phyloP scores from a whole-genome alignment of 2,888 invertebrate species.

The Hetaerina titia region DNA sequence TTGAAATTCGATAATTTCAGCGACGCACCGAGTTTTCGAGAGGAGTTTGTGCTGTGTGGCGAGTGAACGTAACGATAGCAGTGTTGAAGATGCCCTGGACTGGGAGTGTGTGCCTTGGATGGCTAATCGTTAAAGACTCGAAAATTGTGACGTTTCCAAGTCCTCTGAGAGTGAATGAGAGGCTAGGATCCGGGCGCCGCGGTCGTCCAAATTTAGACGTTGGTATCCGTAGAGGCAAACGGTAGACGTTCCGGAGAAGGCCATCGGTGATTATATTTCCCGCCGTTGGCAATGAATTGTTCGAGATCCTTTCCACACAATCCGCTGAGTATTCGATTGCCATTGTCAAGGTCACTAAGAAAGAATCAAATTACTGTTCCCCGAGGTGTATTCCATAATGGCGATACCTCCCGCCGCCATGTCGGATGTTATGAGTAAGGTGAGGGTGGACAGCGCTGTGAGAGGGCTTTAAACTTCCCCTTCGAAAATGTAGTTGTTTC shows the following conservation, averaged over 20 bases:
- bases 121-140: background rate
- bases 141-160: conserved; percentile 14
- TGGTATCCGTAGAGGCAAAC: conserved; percentile 16
- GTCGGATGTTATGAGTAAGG: conserved; percentile 31
- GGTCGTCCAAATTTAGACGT: conserved; percentile 64
- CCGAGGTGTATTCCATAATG: conserved; percentile 43
- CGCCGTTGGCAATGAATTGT: conserved; percentile 55
- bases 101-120: background rate
- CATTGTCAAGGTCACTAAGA: conserved; percentile 42
- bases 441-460: background rate
- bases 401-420: conserved; percentile 57
- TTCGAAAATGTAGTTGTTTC: background rate
- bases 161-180: conserved; percentile 29
- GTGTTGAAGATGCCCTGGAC: background rate
- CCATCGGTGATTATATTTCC: conserved; percentile 41
- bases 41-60: background rate
- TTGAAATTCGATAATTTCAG: background rate
- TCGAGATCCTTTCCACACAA: background rate
- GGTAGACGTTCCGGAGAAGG: conserved; percentile 51
- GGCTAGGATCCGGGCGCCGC: conserved; percentile 51
- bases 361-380: background rate
- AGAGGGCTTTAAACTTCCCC: background rate
- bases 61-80: background rate
- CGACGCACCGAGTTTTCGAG: background rate
- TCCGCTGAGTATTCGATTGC: conserved; percentile 36